Evolutionary conservation across 2,113 vertebrate genomes (phyloP).

Genomic region (Leucosticte australis): DNA sequence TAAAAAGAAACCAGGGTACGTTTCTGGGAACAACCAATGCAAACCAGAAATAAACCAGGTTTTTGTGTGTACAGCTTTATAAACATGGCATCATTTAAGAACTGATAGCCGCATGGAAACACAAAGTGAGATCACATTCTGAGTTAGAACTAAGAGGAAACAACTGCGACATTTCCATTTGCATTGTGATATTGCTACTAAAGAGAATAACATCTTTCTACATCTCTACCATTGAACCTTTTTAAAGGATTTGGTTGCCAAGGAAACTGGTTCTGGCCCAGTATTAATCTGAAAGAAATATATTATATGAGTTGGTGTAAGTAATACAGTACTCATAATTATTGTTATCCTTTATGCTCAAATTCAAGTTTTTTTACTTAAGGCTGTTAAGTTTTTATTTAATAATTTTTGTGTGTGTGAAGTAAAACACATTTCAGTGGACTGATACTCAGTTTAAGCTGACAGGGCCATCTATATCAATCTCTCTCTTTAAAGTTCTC

Average conservation of each 20-base stretch:
- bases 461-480: slow-evolving; percentile 59
- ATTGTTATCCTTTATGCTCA: slow-evolving; percentile 45
- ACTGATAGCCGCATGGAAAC: slow-evolving; percentile 45
- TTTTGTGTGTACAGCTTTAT: slow-evolving; percentile 42
- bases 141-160: slow-evolving; percentile 37
- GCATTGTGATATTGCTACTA: slow-evolving; percentile 52
- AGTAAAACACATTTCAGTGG: slow-evolving; percentile 48
- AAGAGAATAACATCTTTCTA: slow-evolving; percentile 65
- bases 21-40: slow-evolving; percentile 57
- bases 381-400: slow-evolving; percentile 41
- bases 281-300: slow-evolving; percentile 85
- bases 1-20: not conserved
- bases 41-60: slow-evolving; percentile 14
- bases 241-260: slow-evolving; percentile 90
- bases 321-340: slow-evolving; percentile 45
- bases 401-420: slow-evolving; percentile 15
- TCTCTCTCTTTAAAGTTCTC: slow-evolving; percentile 55
- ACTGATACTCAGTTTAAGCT: slow-evolving; percentile 55
- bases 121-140: slow-evolving; percentile 54
- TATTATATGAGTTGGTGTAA: slow-evolving; percentile 70
- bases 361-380: slow-evolving; percentile 19
- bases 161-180: slow-evolving; percentile 54
- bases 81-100: slow-evolving; percentile 44
- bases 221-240: slow-evolving; percentile 67
- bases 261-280: slow-evolving; percentile 92